Evolutionary conservation across 1,140 invertebrate genomes (phyloP).

Genomic region (Plutomurus gul): DNA sequence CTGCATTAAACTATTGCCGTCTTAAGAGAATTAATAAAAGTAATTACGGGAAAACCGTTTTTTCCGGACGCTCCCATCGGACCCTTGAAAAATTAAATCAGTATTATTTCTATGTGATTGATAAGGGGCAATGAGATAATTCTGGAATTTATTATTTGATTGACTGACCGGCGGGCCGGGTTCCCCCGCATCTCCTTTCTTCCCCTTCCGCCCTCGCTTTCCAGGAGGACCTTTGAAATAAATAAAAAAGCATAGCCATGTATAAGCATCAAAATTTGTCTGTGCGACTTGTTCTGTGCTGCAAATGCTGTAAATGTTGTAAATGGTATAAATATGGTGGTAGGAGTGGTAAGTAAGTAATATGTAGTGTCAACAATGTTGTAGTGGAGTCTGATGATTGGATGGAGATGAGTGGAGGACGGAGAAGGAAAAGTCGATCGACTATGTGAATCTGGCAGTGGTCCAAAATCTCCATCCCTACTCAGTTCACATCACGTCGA

Average conservation of each 20-base stretch:
- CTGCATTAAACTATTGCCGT: too few relatives aligned
- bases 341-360: too few relatives aligned
- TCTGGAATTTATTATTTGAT: background rate
- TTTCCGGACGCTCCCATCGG: constrained; percentile 76
- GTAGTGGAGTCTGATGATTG: background rate
- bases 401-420: background rate
- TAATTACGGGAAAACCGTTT: constrained; percentile 84
- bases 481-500: too few relatives aligned
- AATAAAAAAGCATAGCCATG: constrained; percentile 54
- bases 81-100: constrained; percentile 69
- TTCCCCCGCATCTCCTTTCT: constrained; percentile 83
- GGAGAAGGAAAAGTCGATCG: background rate
- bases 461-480: constrained; percentile 11
- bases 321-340: too few relatives aligned
- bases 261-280: too few relatives aligned
- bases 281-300: too few relatives aligned
- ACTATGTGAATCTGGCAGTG: background rate
- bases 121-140: background rate
- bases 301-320: too few relatives aligned
- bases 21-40: background rate
- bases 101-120: background rate
- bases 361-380: too few relatives aligned
- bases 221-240: constrained; percentile 71
- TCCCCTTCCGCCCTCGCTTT: constrained; percentile 83
- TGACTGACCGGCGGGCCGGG: constrained; percentile 59